A percentile compares a stretch with the other conserved stretches of the same genome.
Conservation (phyloP, 2,797 vertebrate species). For the Argyrosomus regius region DNA sequence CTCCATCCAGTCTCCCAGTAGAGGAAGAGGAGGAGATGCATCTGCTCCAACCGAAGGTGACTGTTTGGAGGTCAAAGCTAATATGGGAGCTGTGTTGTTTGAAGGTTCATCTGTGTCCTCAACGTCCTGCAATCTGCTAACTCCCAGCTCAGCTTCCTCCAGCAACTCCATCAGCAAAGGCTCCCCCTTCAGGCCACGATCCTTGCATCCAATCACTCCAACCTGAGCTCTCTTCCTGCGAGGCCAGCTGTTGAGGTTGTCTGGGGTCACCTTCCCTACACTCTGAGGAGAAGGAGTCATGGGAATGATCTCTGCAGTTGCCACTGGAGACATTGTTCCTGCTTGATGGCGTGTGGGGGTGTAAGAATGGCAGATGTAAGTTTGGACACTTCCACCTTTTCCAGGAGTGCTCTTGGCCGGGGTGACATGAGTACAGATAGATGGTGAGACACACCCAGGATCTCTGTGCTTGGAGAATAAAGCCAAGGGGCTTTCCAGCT, state of each 20-base stretch:
- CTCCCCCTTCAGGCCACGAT: conserved; percentile 61
- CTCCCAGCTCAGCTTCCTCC: conserved; percentile 91
- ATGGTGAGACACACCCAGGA: conserved; percentile 85
- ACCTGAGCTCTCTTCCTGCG: conserved; percentile 89
- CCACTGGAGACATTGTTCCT: conserved; percentile 83
- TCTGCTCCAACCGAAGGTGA: not conserved
- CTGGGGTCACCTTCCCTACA: conserved; percentile 89
- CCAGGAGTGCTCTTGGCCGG: conserved; percentile 89
- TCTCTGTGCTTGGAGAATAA: conserved; percentile 85
- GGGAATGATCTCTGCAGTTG: conserved; percentile 75
- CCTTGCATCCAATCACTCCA: conserved; percentile 56
- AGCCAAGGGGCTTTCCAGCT: conserved; percentile 75
- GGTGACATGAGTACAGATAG: conserved; percentile 84
- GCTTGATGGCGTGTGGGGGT: conserved; percentile 89
- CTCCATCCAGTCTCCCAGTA: conserved; percentile 71
- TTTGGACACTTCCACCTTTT: conserved; percentile 88
- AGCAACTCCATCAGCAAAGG: conserved; percentile 66
- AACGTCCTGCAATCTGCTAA: conserved; percentile 85
- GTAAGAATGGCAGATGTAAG: conserved; percentile 94
- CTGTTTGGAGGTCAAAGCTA: conserved; percentile 68
- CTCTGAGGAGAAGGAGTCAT: conserved; percentile 93
- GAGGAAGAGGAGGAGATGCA: conserved; percentile 67
- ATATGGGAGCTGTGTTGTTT: conserved; percentile 51
- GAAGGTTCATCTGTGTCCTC: conserved; percentile 80
- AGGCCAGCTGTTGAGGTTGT: conserved; percentile 94